These are phyloP conservation scores for Nomada fabriciana DNA, from an alignment of 2,888 invertebrate species.

Conservation along the genomic window DNA sequence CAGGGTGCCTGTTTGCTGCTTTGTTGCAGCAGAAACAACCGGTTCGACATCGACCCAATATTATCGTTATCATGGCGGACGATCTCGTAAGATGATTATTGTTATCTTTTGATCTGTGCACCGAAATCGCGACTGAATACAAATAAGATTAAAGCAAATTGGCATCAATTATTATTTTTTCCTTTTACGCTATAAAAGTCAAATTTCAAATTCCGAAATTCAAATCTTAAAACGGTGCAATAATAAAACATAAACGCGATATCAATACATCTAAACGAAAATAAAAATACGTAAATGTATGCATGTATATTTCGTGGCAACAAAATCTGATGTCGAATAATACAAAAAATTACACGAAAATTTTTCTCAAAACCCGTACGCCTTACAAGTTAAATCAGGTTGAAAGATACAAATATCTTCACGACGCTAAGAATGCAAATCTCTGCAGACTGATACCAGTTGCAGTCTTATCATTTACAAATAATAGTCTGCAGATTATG, in stretches of 20 bases:
- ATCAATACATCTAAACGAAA: not conserved
- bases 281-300: not conserved
- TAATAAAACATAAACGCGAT: not conserved
- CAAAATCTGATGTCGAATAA: no score
- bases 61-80: slow-evolving; percentile 84
- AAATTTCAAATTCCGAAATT: no score
- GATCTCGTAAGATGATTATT: slow-evolving; percentile 56
- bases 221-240: not conserved
- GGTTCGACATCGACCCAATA: slow-evolving; percentile 81
- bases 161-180: not conserved
- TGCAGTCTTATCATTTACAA: not conserved
- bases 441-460: not conserved
- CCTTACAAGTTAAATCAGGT: no score
- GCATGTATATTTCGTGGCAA: no score
- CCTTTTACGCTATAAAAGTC: no score
- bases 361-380: no score
- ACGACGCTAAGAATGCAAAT: not conserved
- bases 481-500: not conserved
- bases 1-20: not conserved
- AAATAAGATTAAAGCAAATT: not conserved
- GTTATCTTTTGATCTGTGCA: not conserved
- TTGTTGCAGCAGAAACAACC: not conserved
- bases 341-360: no score
- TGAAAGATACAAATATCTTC: no score
- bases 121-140: slow-evolving; percentile 5